phyloP scores from a whole-genome alignment of 1,140 invertebrate genomes.

The Achroia grisella region DNA sequence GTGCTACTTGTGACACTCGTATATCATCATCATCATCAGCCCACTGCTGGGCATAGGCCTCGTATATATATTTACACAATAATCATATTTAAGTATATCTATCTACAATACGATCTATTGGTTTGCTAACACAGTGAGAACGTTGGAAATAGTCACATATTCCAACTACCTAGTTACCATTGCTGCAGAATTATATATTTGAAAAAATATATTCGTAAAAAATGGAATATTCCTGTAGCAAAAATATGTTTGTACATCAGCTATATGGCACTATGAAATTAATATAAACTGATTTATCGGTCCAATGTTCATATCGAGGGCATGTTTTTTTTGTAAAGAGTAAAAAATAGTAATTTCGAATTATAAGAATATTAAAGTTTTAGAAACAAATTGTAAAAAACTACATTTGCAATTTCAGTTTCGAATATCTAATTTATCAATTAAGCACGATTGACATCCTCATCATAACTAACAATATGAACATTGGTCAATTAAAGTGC shows the following conservation, averaged over 20 bases:
- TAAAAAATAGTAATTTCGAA: too few species aligned
- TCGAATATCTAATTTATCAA: too few species aligned
- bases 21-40: too few species aligned
- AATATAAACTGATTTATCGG: background rate
- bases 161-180: too few species aligned
- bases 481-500: background rate
- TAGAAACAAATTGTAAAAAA: too few species aligned
- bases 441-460: background rate
- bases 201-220: too few species aligned
- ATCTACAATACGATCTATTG: conserved; percentile 29
- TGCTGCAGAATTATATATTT: too few species aligned
- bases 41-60: too few species aligned
- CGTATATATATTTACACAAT: conserved; percentile 33
- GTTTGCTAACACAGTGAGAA: conserved; percentile 11
- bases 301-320: too few species aligned
- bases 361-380: too few species aligned
- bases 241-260: background rate
- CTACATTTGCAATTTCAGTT: too few species aligned
- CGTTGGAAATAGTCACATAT: background rate
- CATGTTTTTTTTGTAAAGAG: too few species aligned
- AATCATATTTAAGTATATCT: conserved; percentile 10
- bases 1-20: conserved; percentile 26
- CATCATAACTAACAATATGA: background rate
- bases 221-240: background rate
- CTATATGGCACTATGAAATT: conserved; percentile 18